phyloP scores from a whole-genome alignment of 2,113 vertebrate species.

The Bambusicola thoracicus region DNA sequence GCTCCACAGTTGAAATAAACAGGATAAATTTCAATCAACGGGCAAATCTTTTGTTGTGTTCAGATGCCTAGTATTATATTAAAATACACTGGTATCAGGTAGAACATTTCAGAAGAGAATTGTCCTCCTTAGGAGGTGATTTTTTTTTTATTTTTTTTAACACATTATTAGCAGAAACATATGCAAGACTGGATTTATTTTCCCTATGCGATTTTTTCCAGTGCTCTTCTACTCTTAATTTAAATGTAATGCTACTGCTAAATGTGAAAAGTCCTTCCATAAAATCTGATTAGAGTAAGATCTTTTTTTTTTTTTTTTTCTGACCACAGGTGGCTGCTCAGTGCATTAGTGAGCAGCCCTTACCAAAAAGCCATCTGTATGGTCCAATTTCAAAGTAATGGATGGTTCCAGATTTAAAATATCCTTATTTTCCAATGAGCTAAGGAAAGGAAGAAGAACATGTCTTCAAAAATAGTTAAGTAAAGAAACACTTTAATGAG shows the following conservation, averaged over 20 bases:
- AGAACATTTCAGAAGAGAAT: not conserved
- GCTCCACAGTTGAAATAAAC: not conserved
- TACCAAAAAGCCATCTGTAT: not conserved
- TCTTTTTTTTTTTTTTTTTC: not conserved
- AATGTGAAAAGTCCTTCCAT: not conserved
- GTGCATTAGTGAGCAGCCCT: not conserved
- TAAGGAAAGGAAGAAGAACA: not conserved
- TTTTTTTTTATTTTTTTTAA: not conserved
- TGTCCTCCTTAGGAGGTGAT: not conserved
- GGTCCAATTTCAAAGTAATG: not conserved
- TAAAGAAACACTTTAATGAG: not conserved
- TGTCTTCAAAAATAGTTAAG: not conserved
- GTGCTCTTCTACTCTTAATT: not conserved
- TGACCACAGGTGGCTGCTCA: not conserved
- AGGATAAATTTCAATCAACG: not conserved
- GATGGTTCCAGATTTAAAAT: not conserved
- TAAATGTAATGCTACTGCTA: not conserved
- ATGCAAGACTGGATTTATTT: not conserved
- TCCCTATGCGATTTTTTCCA: not conserved
- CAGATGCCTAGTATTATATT: not conserved
- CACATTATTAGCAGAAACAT: not conserved
- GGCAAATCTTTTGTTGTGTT: not conserved
- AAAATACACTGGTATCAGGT: not conserved
- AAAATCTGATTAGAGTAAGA: slow-evolving; percentile 7
- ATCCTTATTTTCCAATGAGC: not conserved